Evolutionary conservation across 2,888 invertebrate species (phyloP).

Genomic region (Tenthredo livida): DNA sequence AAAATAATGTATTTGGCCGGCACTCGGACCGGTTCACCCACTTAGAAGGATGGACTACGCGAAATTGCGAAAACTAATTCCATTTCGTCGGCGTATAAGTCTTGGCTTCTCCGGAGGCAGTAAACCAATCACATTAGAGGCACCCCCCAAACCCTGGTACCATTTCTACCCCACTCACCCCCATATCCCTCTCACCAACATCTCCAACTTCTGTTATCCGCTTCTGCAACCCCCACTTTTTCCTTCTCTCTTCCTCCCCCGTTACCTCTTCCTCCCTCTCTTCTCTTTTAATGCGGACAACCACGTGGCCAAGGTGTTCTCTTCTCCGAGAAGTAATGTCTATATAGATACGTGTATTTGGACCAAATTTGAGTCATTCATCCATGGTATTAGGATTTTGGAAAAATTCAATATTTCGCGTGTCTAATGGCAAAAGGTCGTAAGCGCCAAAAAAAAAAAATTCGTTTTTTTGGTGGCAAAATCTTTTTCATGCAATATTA

Average conservation of each 20-base stretch:
- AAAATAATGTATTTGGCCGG: conserved; percentile 58
- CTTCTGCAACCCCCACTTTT: conserved; percentile 33
- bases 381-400: background rate
- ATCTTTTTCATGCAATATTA: no score
- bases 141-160: conserved; percentile 52
- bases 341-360: background rate
- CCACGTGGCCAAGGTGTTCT: conserved; percentile 8
- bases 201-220: conserved; percentile 48
- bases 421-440: no score
- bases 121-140: conserved; percentile 75
- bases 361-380: background rate
- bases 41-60: conserved; percentile 67
- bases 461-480: no score
- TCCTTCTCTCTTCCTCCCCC: background rate
- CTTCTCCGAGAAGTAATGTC: background rate
- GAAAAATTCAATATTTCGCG: no score
- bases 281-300: conserved; percentile 7
- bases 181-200: conserved; percentile 35
- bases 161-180: background rate
- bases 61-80: conserved; percentile 74
- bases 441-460: no score
- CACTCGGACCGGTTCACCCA: conserved; percentile 59
- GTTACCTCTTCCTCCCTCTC: background rate
- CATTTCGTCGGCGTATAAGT: conserved; percentile 70
- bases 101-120: conserved; percentile 64